Conservation (phyloP, 2,888 invertebrate species). For the Trisateles emortualis region DNA sequence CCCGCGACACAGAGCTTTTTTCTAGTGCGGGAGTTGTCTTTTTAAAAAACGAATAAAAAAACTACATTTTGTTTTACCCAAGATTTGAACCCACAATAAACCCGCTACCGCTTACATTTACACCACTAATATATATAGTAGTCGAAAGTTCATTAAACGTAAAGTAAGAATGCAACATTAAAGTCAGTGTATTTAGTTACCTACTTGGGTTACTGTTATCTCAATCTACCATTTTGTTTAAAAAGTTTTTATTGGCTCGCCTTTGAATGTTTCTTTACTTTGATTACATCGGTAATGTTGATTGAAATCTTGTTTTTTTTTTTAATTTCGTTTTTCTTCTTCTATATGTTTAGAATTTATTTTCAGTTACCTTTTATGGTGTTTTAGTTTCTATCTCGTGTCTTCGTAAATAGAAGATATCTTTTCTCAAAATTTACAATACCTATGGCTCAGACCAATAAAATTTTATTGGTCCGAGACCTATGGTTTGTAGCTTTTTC, state of each 20-base stretch:
- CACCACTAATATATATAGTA: conserved; percentile 11
- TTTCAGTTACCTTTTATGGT: conserved; percentile 15
- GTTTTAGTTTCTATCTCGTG: too few relatives aligned
- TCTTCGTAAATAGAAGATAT: too few relatives aligned
- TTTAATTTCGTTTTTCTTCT: conserved; percentile 34
- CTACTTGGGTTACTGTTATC: conserved; percentile 62
- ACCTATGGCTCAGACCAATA: too few relatives aligned
- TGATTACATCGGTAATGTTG: conserved; percentile 49
- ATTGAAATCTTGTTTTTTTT: conserved; percentile 46
- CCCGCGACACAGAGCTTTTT: too few relatives aligned
- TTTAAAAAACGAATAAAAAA: too few relatives aligned
- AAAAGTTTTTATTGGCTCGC: conserved; percentile 61
- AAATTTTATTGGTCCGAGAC: too few relatives aligned
- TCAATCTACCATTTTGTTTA: conserved; percentile 63
- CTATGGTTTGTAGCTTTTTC: too few relatives aligned
- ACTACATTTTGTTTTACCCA: not conserved
- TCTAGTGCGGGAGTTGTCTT: too few relatives aligned
- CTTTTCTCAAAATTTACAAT: too few relatives aligned
- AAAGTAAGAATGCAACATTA: conserved; percentile 55
- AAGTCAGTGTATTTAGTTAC: conserved; percentile 65
- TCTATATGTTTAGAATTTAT: conserved; percentile 21
- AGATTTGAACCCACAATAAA: not conserved
- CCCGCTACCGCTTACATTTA: not conserved
- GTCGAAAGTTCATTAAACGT: conserved; percentile 39
- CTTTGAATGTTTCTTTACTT: conserved; percentile 52